Conservation (phyloP, 2,797 vertebrate genomes). For the Melanotaenia parkinsoni region DNA sequence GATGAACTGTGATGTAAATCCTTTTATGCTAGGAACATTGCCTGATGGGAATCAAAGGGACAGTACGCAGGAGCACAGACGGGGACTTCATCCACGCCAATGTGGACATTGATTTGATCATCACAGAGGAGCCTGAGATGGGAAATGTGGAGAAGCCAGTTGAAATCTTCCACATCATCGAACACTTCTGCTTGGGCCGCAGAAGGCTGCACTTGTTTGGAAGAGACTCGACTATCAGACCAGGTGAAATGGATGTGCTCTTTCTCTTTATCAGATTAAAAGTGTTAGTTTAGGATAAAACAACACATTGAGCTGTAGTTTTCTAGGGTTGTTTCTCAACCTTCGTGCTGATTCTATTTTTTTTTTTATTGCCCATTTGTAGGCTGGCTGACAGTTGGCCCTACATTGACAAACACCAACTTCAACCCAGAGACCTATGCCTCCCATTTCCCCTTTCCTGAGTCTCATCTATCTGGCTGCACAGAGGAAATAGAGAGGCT, state of each 20-base stretch:
- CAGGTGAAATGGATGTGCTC: constrained; percentile 80
- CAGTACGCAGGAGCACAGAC: constrained; percentile 93
- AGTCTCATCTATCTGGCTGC: constrained; percentile 91
- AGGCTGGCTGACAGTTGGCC: constrained; percentile 98
- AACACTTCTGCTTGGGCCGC: constrained; percentile 96
- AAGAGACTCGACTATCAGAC: constrained; percentile 95
- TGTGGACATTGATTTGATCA: constrained; percentile 98
- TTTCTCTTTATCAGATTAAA: not conserved
- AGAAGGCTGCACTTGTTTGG: constrained; percentile 95
- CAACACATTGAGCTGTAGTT: not conserved
- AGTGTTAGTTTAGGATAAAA: not conserved
- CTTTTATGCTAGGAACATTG: constrained; percentile 90
- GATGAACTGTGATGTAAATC: not conserved
- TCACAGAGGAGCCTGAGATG: constrained; percentile 97
- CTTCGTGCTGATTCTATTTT: not conserved
- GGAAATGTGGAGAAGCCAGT: constrained; percentile 98
- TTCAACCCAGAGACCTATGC: constrained; percentile 94
- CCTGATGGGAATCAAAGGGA: constrained; percentile 99
- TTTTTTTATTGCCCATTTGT: constrained; percentile 3
- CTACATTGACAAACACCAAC: constrained; percentile 97
- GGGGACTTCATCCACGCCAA: constrained; percentile 99
- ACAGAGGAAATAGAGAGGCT: constrained; percentile 98
- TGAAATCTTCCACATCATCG: constrained; percentile 99
- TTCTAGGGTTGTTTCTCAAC: constrained; percentile 5
- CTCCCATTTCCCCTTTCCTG: constrained; percentile 87